phyloP scores from a whole-genome alignment of 2,113 vertebrate genomes.

The Arvicanthis niloticus region DNA sequence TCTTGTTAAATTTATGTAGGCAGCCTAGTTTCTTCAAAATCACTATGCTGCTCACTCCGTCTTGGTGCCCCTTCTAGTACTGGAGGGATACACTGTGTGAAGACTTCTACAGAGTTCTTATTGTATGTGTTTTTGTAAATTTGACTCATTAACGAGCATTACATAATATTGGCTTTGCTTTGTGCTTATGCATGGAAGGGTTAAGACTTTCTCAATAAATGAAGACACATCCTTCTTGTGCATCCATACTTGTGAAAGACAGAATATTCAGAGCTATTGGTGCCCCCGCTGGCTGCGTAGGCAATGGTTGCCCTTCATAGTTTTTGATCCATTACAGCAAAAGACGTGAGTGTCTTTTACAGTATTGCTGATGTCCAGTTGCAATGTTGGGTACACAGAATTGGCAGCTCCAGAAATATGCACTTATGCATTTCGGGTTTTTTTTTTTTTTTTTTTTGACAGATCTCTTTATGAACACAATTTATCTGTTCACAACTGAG shows the following conservation, averaged over 20 bases:
- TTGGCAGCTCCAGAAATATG: neutral
- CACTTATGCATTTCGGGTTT: neutral
- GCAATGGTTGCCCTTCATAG: accelerated
- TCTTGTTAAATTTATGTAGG: neutral
- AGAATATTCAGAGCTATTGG: neutral
- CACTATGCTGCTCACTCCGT: neutral
- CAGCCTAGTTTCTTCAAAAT: neutral
- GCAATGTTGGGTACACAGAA: neutral
- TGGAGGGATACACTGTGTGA: neutral
- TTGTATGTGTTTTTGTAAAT: neutral
- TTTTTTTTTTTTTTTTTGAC: neutral
- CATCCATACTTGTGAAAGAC: neutral
- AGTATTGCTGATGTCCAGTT: neutral
- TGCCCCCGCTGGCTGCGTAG: neutral
- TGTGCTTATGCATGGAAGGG: too few relatives aligned
- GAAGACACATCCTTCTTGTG: neutral
- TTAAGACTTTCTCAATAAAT: neutral
- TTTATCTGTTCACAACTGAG: neutral
- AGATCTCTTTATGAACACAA: neutral
- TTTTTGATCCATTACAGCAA: too few relatives aligned
- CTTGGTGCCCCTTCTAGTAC: neutral
- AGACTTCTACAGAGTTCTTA: neutral
- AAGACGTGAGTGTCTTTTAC: neutral
- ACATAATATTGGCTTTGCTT: neutral
- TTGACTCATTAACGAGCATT: neutral